Evolutionary conservation across 2,888 invertebrate genomes (phyloP).

Genomic region (Drosophila falleni): DNA sequence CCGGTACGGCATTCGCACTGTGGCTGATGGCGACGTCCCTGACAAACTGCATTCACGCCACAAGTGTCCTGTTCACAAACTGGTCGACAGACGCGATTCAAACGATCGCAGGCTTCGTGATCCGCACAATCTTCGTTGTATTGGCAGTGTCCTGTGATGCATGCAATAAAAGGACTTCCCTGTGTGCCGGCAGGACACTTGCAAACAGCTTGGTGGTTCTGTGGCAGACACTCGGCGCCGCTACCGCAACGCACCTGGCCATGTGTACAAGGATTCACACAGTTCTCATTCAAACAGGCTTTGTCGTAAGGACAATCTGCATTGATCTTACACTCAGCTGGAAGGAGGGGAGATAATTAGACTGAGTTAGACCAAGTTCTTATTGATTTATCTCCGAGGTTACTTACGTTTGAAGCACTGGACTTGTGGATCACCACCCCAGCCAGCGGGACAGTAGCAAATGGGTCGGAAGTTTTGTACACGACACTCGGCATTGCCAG

Average conservation of each 20-base stretch:
- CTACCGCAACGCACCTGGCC: conserved; percentile 90
- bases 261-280: conserved; percentile 91
- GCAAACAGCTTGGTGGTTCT: conserved; percentile 92
- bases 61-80: conserved; percentile 94
- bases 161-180: conserved; percentile 92
- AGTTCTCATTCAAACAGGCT: conserved; percentile 91
- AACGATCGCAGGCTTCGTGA: conserved; percentile 92
- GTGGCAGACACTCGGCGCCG: conserved; percentile 91
- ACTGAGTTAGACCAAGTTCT: not conserved
- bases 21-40: conserved; percentile 91
- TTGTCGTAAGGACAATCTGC: conserved; percentile 94
- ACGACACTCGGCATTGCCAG: conserved; percentile 92
- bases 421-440: conserved; percentile 94
- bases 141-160: conserved; percentile 93
- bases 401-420: conserved; percentile 94
- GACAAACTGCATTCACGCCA: conserved; percentile 91
- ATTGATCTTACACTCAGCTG: conserved; percentile 93
- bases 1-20: conserved; percentile 92
- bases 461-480: conserved; percentile 92
- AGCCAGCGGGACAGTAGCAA: conserved; percentile 93
- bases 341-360: not conserved
- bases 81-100: conserved; percentile 93
- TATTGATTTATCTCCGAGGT: not conserved
- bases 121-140: conserved; percentile 96
- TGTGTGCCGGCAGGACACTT: conserved; percentile 94